Base-by-base conservation (phyloP, 2,888 invertebrate genomes). In the Ormyrus thymus region DNA sequence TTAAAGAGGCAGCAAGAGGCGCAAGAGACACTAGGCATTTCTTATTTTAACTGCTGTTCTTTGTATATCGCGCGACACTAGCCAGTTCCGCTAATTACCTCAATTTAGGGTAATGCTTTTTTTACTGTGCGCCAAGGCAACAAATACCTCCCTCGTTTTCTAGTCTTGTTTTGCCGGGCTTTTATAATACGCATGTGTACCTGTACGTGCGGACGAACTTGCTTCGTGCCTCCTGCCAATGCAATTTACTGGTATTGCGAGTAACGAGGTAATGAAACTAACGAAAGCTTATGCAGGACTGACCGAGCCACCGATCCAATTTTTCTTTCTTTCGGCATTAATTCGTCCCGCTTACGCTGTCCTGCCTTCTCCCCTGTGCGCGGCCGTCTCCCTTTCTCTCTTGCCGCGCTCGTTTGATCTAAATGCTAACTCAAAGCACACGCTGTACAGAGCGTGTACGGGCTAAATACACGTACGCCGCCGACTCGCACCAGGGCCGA, bases 51-150 rank as follows among this genome's bases (percentile, higher is more conserved):
- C 69, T 43, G 48, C 45, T 48, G 51, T 56, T 8, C 10, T 46
- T 29, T 29, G 29, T 29, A 29, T 29, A 29, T 29, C 29, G 70
- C 50, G 48, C 58, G 69, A 43, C 69, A 45, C 58, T n/a, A 6
- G 2, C 50, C 29, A 29, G 29, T 29, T 29, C 29, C 58, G 61
- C 78, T 78, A 68, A 78, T 85, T 85, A 83, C 84, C 81, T 82
- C 83, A 83, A 85, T 85, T 85, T 83, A 84, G 83, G 84, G 81
- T 85, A 85, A 85, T 83, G 85, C 82, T 75, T 75, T 65, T 84
- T 81, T 84, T 84, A 64, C 58, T 55, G 59, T 29, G 7, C 9
- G 45, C 43, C 13, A 61, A 53, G 68, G 61, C 65, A 68, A 48
- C 59, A 68, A 62, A 45, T 62, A 50, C 58, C 51, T 50, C 61